Base-by-base conservation (phyloP, 2,888 invertebrate genomes). In the Caenorhabditis drosophilae region DNA sequence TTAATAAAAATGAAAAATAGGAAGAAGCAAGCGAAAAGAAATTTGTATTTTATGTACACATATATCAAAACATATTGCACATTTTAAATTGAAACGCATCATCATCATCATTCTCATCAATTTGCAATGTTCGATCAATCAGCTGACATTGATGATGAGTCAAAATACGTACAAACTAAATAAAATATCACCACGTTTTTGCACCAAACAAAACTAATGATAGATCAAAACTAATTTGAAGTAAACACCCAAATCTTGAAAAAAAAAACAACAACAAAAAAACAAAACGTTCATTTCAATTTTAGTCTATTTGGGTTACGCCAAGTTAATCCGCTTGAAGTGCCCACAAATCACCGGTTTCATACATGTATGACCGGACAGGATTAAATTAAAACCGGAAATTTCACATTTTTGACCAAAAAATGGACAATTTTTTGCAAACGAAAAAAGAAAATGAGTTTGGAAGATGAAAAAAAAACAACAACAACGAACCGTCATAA, bases 401-500 rank as follows among this genome's bases (percentile, higher is more conserved):
- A n/a, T n/a, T n/a, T n/a, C n/a, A n/a, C n/a, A n/a, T n/a, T n/a
- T n/a, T n/a, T n/a, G n/a, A n/a, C n/a, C n/a, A n/a, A n/a, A n/a
- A n/a, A n/a, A n/a, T n/a, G n/a, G n/a, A n/a, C n/a, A n/a, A n/a
- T n/a, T n/a, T n/a, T n/a, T n/a, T n/a, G 7, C 12, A 31, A 31
- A 6, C 31, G 12, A 31, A 31, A 6, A 6, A 31, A 31, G 6
- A 6, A 31, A 31, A 31, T 12, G 7, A 31, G 12, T 31, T 31
- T 12, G 31, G 12, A 31, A 31, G 12, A 31, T 9, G 12, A 31
- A 31, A 31, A 9, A 31, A 31, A 9, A 31, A 31, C 6, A 31
- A 31, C 6, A 31, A 31, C 7, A 6, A 62, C 62, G 56, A 25
- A 62, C 62, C 62, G 62, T 62, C 62, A 62, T 62, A 47, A 62